Evolutionary conservation across 2,113 vertebrate genomes (phyloP).

Genomic region (Lepisosteus oculatus): DNA sequence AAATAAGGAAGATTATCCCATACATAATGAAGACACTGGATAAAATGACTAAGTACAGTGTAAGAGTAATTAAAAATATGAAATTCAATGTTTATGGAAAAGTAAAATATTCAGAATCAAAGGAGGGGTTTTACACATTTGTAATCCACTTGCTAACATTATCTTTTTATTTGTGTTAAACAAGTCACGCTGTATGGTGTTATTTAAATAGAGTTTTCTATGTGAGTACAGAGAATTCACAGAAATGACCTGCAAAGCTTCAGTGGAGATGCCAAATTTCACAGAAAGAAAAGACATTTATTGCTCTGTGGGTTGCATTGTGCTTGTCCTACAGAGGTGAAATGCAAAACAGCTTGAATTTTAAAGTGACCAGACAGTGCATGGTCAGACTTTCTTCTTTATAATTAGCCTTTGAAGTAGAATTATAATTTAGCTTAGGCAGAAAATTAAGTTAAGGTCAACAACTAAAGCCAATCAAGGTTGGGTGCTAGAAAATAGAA

Average conservation of each 20-base stretch:
- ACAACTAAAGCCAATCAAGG: background rate
- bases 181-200: slow-evolving; percentile 36
- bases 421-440: background rate
- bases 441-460: background rate
- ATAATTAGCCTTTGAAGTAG: background rate
- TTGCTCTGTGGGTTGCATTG: background rate
- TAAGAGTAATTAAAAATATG: too few species aligned
- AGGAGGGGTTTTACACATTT: too few species aligned
- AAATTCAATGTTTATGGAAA: too few species aligned
- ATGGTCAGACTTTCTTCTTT: background rate
- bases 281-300: background rate
- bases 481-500: too few species aligned
- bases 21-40: too few species aligned
- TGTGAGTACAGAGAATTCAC: slow-evolving; percentile 34
- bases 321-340: background rate
- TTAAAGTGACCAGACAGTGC: background rate
- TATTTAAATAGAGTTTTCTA: slow-evolving; percentile 40
- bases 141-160: background rate
- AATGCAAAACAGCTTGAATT: background rate
- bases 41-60: too few species aligned
- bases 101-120: too few species aligned
- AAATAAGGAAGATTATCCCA: too few species aligned
- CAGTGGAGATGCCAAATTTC: slow-evolving; percentile 1
- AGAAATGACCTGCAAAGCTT: slow-evolving; percentile 21
- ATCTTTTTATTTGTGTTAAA: slow-evolving; percentile 40